Percentiles rank a stretch among this genome's conserved stretches.
These are phyloP conservation scores for Opisthograptis luteolata DNA, from an alignment of 2,888 invertebrate species.

Conservation along the genomic window DNA sequence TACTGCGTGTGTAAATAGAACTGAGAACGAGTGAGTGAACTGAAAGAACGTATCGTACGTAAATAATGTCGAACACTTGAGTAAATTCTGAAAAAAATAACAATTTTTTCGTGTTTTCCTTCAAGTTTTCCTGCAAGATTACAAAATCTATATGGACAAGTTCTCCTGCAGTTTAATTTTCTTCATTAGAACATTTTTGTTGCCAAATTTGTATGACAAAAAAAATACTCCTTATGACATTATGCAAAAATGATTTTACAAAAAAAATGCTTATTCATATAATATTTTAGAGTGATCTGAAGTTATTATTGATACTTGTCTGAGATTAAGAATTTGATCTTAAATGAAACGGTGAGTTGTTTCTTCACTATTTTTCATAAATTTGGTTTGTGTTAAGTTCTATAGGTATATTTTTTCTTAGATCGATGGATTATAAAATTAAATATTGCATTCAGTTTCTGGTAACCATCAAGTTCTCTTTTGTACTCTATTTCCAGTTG, in stretches of 20 bases:
- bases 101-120: slow-evolving; percentile 6
- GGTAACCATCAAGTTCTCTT: too few species aligned
- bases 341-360: slow-evolving; percentile 30
- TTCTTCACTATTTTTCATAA: slow-evolving; percentile 1
- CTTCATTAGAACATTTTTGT: background rate
- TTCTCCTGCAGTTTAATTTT: too few species aligned
- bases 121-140: background rate
- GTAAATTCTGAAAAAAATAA: slow-evolving; percentile 30
- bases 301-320: slow-evolving; percentile 21
- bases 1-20: slow-evolving; percentile 61
- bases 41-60: slow-evolving; percentile 36
- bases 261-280: background rate
- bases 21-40: slow-evolving; percentile 48
- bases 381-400: too few species aligned
- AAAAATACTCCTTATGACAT: too few species aligned
- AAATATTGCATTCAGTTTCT: too few species aligned
- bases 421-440: too few species aligned
- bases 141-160: background rate
- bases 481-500: too few species aligned
- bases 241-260: slow-evolving; percentile 13
- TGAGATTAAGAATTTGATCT: slow-evolving; percentile 28
- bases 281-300: slow-evolving; percentile 6
- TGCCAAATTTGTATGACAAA: background rate
- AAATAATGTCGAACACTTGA: slow-evolving; percentile 30
- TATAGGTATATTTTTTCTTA: too few species aligned